These are phyloP conservation scores for Caenorhabditis virilis DNA, from an alignment of 2,888 invertebrate genomes.

Conservation along the genomic window DNA sequence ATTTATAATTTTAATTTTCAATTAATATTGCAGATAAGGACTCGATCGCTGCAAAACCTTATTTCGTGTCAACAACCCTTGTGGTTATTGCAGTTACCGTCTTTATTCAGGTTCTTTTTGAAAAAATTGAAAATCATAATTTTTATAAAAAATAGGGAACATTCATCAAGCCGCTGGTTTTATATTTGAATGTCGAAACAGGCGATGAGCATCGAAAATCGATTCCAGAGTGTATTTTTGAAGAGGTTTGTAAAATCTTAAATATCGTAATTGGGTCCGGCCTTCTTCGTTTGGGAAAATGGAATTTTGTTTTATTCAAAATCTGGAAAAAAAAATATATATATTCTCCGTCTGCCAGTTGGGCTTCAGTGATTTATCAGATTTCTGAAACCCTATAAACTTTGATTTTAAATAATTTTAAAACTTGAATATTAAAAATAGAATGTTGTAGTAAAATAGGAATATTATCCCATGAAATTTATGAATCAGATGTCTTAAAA, in stretches of 20 bases:
- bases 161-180: slow-evolving; percentile 95
- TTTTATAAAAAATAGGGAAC: slow-evolving; percentile 77
- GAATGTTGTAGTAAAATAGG: too few relatives aligned
- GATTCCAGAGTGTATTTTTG: slow-evolving; percentile 42
- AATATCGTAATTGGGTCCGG: not conserved
- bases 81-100: slow-evolving; percentile 97
- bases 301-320: too few relatives aligned
- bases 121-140: not conserved
- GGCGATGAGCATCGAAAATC: slow-evolving; percentile 42
- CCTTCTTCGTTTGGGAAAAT: slow-evolving; percentile 3
- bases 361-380: too few relatives aligned
- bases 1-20: not conserved
- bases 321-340: too few relatives aligned
- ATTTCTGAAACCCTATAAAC: too few relatives aligned
- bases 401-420: too few relatives aligned
- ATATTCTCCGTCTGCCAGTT: too few relatives aligned
- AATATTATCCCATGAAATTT: too few relatives aligned
- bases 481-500: too few relatives aligned
- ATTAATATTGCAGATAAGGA: slow-evolving; percentile 67
- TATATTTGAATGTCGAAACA: slow-evolving; percentile 85
- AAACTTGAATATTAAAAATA: too few relatives aligned
- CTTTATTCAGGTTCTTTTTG: slow-evolving; percentile 87
- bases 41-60: slow-evolving; percentile 85
- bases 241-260: slow-evolving; percentile 42
- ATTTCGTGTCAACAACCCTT: slow-evolving; percentile 96